These are phyloP conservation scores for Drosophila kokeensis DNA, from an alignment of 2,888 invertebrate genomes.

Conservation along the genomic window DNA sequence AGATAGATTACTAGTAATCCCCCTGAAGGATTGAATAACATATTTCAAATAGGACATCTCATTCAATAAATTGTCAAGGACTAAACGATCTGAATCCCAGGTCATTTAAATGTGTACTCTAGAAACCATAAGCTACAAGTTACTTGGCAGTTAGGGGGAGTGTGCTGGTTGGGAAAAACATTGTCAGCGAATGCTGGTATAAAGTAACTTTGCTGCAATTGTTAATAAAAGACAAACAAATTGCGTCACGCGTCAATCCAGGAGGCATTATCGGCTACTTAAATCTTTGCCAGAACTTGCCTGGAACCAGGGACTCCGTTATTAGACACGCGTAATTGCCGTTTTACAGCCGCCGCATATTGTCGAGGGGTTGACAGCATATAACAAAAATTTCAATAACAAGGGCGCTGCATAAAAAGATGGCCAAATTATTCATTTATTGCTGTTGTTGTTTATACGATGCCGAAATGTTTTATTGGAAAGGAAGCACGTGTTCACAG, in stretches of 20 bases:
- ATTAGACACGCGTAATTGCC: slow-evolving; percentile 70
- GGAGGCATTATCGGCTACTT: slow-evolving; percentile 72
- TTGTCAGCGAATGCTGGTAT: background rate
- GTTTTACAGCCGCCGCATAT: slow-evolving; percentile 50
- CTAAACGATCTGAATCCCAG: background rate
- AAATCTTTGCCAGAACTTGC: slow-evolving; percentile 54
- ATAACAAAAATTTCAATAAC: slow-evolving; percentile 60
- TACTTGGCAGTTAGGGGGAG: background rate
- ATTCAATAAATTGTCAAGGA: background rate
- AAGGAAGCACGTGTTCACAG: slow-evolving; percentile 84
- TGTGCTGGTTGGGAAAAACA: background rate
- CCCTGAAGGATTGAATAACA: background rate
- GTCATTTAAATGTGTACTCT: background rate
- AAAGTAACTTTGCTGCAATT: slow-evolving; percentile 45
- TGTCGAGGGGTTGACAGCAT: slow-evolving; percentile 52
- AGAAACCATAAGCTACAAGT: slow-evolving; percentile 1
- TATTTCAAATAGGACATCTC: background rate
- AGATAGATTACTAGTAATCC: background rate
- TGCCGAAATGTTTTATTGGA: slow-evolving; percentile 78
- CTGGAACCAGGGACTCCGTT: slow-evolving; percentile 28
- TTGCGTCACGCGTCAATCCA: slow-evolving; percentile 72
- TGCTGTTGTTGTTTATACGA: slow-evolving; percentile 22
- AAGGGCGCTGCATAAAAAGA: slow-evolving; percentile 41
- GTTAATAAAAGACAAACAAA: slow-evolving; percentile 71
- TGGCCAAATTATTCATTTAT: slow-evolving; percentile 10